phyloP scores from a whole-genome alignment of 2,113 vertebrate species.

The Brachionichthys hirsutus region DNA sequence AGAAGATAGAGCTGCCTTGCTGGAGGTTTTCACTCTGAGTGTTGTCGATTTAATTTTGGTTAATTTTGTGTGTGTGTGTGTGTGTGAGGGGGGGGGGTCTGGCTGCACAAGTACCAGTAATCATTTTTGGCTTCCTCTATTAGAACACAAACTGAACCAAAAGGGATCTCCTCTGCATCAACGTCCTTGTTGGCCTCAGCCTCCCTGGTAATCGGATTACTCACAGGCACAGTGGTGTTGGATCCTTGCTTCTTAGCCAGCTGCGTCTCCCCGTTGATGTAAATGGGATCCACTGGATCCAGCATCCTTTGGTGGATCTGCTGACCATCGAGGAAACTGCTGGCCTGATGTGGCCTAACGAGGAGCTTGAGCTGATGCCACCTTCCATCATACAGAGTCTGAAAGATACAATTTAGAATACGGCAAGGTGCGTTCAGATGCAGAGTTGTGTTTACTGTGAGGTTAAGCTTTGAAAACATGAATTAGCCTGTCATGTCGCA shows the following conservation, averaged over 20 bases:
- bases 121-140: too few relatives aligned
- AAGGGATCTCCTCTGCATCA: too few relatives aligned
- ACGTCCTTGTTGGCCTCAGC: too few relatives aligned
- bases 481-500: conserved; percentile 21
- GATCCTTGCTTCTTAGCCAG: conserved; percentile 69
- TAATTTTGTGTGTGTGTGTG: too few relatives aligned
- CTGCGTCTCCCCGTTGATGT: conserved; percentile 80
- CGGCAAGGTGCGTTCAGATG: not conserved
- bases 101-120: too few relatives aligned
- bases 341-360: conserved; percentile 60
- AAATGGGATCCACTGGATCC: conserved; percentile 72
- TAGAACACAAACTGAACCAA: too few relatives aligned
- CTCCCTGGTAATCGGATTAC: conserved; percentile 15
- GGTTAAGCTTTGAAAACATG: not conserved
- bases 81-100: too few relatives aligned
- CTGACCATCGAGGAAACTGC: conserved; percentile 73
- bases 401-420: not conserved
- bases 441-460: not conserved
- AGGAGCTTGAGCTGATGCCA: conserved; percentile 83
- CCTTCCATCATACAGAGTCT: conserved; percentile 64
- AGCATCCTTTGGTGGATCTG: conserved; percentile 55
- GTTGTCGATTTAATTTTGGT: too few relatives aligned
- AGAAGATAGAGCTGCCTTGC: too few relatives aligned
- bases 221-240: conserved; percentile 71
- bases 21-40: too few relatives aligned